Base-by-base conservation (phyloP, 2,797 vertebrate species). In the Podargus strigoides region DNA sequence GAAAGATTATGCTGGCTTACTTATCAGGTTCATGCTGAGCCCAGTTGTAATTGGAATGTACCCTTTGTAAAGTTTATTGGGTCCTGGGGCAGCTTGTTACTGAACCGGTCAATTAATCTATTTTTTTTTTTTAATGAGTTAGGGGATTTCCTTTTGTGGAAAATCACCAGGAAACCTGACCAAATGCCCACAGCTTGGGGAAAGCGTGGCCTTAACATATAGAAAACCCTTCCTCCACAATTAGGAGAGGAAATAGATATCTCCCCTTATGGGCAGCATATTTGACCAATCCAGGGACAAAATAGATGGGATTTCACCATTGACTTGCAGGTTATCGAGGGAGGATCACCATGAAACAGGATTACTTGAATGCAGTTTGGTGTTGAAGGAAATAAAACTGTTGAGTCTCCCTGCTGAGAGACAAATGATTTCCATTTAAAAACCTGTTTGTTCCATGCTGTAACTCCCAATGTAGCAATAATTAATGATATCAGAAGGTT, bases 71-170 rank as follows among this genome's bases (percentile, higher is more conserved):
- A 99, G 98, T 99, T 99, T 99, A 98, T 99, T 98, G 98, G 98
- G 98, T 99, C 98, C 98, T 98, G 98, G 98, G 98, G 98, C 98
- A 98, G 98, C 98, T 98, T 99, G 98, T 98, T 98, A 98, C 98
- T 98, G 98, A 99, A 98, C 98, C 97, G 99, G 98, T 99, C 99
- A 99, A 99, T 99, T 99, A 99, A 99, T 99, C 98, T 98, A 97
- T 97, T 98, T 98, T 98, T 98, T 91, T 76, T 98, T 98, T 98
- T 98, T 99, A 99, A 99, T 99, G 99, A 99, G 99, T 98, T 98
- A 97, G 97, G 99, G 99, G 98, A 99, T 99, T 99, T 99, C 98
- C 98, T 98, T 98, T 97, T 98, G 97, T 98, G 97, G 97, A 97
- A 98, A 98, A 98, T 97, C 98, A 97, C 98, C 98, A 98, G 98